phyloP scores from a whole-genome alignment of 2,797 vertebrate genomes.

The Betta splendens region DNA sequence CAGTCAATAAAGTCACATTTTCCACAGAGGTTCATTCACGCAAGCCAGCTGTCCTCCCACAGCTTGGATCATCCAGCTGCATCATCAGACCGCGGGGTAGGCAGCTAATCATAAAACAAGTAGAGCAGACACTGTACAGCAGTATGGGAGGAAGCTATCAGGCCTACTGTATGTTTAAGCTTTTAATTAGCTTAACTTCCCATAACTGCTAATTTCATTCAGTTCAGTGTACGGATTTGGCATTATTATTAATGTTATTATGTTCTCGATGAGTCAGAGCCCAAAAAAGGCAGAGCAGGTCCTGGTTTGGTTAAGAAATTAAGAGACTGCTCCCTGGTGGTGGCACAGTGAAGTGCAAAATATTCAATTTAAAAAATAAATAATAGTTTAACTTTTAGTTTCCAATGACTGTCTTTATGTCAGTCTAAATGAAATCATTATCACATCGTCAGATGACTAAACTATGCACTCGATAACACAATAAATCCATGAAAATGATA shows the following conservation, averaged over 20 bases:
- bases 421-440: background rate
- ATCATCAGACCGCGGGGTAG: background rate
- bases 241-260: too few relatives aligned
- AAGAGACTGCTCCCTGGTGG: constrained; percentile 44
- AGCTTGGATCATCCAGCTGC: background rate
- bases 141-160: background rate
- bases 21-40: constrained; percentile 9
- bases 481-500: background rate
- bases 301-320: constrained; percentile 1
- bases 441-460: background rate
- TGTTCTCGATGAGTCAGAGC: constrained; percentile 4
- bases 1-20: constrained; percentile 42
- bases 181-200: too few relatives aligned
- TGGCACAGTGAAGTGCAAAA: constrained; percentile 1
- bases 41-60: constrained; percentile 12
- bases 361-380: too few relatives aligned
- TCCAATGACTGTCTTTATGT: background rate
- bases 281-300: constrained; percentile 7
- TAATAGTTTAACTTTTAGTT: background rate
- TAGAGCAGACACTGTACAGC: background rate
- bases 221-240: too few relatives aligned
- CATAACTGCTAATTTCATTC: too few relatives aligned
- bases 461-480: background rate
- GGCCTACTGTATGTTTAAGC: too few relatives aligned
- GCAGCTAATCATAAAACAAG: background rate